phyloP scores from a whole-genome alignment of 2,797 vertebrate species.

The Euphonia xanthogaster region DNA sequence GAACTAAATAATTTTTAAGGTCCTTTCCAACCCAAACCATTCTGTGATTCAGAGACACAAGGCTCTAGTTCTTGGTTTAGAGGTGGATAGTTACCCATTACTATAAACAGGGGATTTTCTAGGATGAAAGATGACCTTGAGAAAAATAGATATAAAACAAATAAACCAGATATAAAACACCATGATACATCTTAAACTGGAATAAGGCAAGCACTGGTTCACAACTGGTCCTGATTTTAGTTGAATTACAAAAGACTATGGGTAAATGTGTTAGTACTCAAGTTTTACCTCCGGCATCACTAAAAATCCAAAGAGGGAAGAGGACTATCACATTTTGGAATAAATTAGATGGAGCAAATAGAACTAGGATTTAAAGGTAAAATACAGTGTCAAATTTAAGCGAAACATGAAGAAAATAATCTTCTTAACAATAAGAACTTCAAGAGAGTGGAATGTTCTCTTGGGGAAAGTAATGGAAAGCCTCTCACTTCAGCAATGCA shows the following conservation, averaged over 20 bases:
- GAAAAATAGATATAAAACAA: not conserved
- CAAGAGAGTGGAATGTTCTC: not conserved
- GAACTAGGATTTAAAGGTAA: not conserved
- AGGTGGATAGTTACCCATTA: not conserved
- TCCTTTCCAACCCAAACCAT: not conserved
- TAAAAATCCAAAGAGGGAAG: not conserved
- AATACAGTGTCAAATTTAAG: not conserved
- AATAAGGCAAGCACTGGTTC: not conserved
- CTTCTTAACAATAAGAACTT: constrained; percentile 1
- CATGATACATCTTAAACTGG: not conserved
- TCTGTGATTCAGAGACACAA: not conserved
- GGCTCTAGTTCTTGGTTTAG: not conserved
- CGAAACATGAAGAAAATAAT: constrained; percentile 18
- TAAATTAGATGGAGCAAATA: not conserved
- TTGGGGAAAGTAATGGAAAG: not conserved
- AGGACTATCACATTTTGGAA: not conserved
- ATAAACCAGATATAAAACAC: not conserved
- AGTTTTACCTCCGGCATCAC: not conserved
- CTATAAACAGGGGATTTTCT: not conserved
- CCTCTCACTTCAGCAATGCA: not conserved
- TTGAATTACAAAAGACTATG: not conserved
- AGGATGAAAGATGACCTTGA: not conserved
- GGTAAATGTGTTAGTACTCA: not conserved
- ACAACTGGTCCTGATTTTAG: not conserved
- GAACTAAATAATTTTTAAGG: not conserved